phyloP scores from a whole-genome alignment of 1,140 invertebrate species.

The Trachymyrmex cornetzi region DNA sequence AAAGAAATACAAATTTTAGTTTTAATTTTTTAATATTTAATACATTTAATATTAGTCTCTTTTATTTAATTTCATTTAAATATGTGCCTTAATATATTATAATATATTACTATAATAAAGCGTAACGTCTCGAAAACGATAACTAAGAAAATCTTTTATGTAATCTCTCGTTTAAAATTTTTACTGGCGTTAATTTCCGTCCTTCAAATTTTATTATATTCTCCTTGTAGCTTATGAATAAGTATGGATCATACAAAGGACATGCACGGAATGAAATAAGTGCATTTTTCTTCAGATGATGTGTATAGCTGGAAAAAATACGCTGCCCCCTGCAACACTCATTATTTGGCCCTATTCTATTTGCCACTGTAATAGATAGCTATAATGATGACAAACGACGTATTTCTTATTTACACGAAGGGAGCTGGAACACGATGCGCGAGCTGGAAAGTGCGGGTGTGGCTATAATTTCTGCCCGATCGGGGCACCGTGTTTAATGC shows the following conservation, averaged over 20 bases:
- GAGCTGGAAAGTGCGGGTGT: constrained; percentile 68
- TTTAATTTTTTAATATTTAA: constrained; percentile 1
- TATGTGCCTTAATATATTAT: background rate
- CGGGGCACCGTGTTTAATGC: constrained; percentile 71
- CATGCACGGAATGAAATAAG: background rate
- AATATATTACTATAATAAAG: background rate
- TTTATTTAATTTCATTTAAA: background rate
- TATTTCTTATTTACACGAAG: constrained; percentile 57
- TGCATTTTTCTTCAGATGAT: constrained; percentile 24
- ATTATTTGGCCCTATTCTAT: constrained; percentile 57
- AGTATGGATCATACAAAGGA: background rate
- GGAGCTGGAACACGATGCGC: background rate
- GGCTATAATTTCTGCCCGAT: constrained; percentile 76
- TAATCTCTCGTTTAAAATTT: background rate
- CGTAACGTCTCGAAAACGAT: background rate
- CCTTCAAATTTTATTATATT: background rate
- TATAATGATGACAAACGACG: constrained; percentile 60
- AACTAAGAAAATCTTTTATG: background rate
- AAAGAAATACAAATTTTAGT: background rate
- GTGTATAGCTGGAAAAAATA: constrained; percentile 38
- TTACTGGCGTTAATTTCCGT: background rate
- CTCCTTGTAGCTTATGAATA: background rate
- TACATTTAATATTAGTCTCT: background rate
- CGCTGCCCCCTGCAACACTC: background rate
- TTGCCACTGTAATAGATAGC: constrained; percentile 56